Base-by-base conservation (phyloP, 2,888 invertebrate genomes). In the Prosopocoilus inquinatus region DNA sequence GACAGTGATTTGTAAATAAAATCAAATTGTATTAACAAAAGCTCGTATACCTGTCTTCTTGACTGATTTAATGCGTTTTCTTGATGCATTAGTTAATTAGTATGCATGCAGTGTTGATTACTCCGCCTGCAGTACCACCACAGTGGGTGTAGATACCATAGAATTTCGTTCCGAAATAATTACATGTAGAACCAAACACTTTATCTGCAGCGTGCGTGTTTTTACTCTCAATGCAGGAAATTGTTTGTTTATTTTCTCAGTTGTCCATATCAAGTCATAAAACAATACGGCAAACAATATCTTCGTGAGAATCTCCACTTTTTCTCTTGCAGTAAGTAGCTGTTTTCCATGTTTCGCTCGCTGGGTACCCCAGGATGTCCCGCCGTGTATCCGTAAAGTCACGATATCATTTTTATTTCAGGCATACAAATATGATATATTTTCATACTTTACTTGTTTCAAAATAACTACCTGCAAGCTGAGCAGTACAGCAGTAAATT, bases 11-110 rank as follows among this genome's bases (percentile, higher is more conserved):
- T 48, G 41, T 53, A 57, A 57, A 53, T 59, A 53, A 60, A 53
- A 58, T 51, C 55, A 52, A 60, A 63, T 63, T 64, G 20, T 28
- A 64, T 62, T 57, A 65, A 64, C 65, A 65, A 65, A 65, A 64
- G 64, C 61, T 55, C 59, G 55, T 64, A 63, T 53, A 57, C 49
- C 38, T 45, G 55, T 55, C 55, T 35, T 45, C 13, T 9, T 33
- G 41, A 38, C 51, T 53, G 50, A 47, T 28, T 28, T 28, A 28
- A 28, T 28, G 3, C 20, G 3, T 28, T 28, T 28, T 28, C 20
- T 28, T 28, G 20, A 28, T 28, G 41, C 15, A 11, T 41, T 53
- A 45, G 35, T 45, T 52, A 57, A 57, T 57, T 57, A 57, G 57
- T 53, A 49, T 57, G 53, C 57, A 57, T 57, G 49, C 47, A 41